Conservation (phyloP, 2,888 invertebrate genomes). For the Strigamia crassipes region DNA sequence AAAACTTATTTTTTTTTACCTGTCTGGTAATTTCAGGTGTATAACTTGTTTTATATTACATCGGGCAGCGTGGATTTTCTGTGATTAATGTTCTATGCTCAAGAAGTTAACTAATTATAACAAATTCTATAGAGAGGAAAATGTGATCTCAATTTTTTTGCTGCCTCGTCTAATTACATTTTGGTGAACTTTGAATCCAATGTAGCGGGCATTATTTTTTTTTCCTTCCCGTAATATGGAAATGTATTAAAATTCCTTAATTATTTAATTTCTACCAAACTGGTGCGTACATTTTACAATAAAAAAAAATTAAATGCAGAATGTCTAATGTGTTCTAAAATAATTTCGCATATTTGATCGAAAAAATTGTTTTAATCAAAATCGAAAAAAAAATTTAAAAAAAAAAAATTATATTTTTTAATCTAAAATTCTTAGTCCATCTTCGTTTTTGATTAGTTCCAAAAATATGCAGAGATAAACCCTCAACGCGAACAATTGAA, state of each 20-base stretch:
- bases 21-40: constrained; percentile 14
- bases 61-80: constrained; percentile 29
- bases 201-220: constrained; percentile 4
- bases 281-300: not conserved
- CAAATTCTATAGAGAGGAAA: constrained; percentile 7
- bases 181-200: constrained; percentile 21
- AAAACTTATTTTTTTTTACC: not conserved
- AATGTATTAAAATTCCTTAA: constrained; percentile 1
- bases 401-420: not conserved
- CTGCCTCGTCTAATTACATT: constrained; percentile 8
- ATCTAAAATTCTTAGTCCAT: constrained; percentile 3
- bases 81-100: constrained; percentile 34
- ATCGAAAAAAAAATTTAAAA: no score
- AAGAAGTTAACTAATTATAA: constrained; percentile 32
- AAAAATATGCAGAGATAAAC: constrained; percentile 37
- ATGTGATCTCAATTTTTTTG: constrained; percentile 13
- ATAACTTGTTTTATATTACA: constrained; percentile 18
- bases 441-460: constrained; percentile 22
- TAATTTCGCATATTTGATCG: not conserved
- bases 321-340: not conserved
- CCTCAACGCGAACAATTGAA: constrained; percentile 33
- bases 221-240: not conserved
- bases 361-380: not conserved
- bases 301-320: not conserved
- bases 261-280: not conserved